Evolutionary conservation across 2,797 vertebrate species (phyloP).

Genomic region (Agapornis canus): DNA sequence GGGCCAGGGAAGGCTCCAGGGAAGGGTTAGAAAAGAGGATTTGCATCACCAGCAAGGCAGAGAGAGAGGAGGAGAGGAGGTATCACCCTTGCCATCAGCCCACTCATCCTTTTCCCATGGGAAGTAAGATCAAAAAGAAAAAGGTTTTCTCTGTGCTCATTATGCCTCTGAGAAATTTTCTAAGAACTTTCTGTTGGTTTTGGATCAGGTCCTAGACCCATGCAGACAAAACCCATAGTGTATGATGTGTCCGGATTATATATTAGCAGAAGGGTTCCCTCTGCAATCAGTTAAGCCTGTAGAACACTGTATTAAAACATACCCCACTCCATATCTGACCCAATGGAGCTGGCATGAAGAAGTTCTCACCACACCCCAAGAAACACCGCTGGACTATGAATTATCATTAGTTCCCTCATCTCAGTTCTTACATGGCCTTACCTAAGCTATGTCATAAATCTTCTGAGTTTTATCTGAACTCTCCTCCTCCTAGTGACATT

Average conservation of each 20-base stretch:
- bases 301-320: slow-evolving; percentile 5
- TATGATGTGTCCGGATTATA: neutral
- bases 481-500: slow-evolving; percentile 34
- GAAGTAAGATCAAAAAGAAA: slow-evolving; percentile 14
- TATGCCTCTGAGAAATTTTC: neutral
- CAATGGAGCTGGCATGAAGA: neutral
- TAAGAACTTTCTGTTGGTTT: slow-evolving; percentile 16
- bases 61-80: neutral
- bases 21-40: neutral
- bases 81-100: neutral
- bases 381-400: neutral
- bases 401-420: neutral
- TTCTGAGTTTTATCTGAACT: slow-evolving; percentile 37
- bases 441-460: slow-evolving; percentile 68
- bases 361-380: neutral
- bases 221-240: neutral
- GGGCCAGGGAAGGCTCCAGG: neutral
- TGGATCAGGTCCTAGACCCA: neutral
- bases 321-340: neutral
- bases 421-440: slow-evolving; percentile 23
- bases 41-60: neutral
- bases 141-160: neutral
- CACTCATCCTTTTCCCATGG: neutral
- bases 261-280: slow-evolving; percentile 6
- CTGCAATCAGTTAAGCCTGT: neutral